Evolutionary conservation across 2,888 invertebrate genomes (phyloP), one percentile per base, ranked within the genome.

Genomic region (Hetaerina titia): DNA sequence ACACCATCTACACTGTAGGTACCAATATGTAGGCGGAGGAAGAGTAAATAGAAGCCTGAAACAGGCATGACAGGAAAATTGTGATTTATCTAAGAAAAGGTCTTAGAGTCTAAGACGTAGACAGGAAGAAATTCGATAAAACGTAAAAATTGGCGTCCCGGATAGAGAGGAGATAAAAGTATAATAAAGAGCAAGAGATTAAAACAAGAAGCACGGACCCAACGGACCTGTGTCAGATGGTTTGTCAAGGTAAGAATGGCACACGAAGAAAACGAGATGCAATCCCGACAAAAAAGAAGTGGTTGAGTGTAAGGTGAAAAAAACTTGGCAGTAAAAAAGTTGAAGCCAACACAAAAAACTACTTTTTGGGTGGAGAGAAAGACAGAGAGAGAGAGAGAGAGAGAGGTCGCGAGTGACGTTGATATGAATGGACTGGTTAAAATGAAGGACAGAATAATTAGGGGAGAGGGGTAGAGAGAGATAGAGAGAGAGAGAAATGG

Each of bases 401-500:
- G n/a, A 22, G 19, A 69, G 69, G 69, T 69, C 11, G 69, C n/a
- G n/a, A 81, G 31, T 81, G 81, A 81, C 81, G 81, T 81, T 81
- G 81, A 81, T 81, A n/a, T 15, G 81, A 31, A 81, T 15, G 81
- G 81, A 81, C 81, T 81, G 81, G 81, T 81, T 81, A 81, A 81
- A 81, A 81, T 81, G 81, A 81, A 15, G 60, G 90, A 56, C 69
- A 57, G 69, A 92, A 92, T 92, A 92, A 92, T 45, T 64, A 92
- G 92, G 63, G 45, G 63, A 31, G 90, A 90, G 69, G 69, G 56
- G 69, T 25, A 69, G 31, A 69, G 74, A 56, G 69, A 92, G 69
- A 92, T 92, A 45, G 69, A 92, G 56, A 92, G 74, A 92, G 31
- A 69, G 69, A 56, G 69, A 92, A 92, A 92, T 92, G 56, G 56